phyloP scores from a whole-genome alignment of 1,140 invertebrate genomes.

The Vanessa atalanta region DNA sequence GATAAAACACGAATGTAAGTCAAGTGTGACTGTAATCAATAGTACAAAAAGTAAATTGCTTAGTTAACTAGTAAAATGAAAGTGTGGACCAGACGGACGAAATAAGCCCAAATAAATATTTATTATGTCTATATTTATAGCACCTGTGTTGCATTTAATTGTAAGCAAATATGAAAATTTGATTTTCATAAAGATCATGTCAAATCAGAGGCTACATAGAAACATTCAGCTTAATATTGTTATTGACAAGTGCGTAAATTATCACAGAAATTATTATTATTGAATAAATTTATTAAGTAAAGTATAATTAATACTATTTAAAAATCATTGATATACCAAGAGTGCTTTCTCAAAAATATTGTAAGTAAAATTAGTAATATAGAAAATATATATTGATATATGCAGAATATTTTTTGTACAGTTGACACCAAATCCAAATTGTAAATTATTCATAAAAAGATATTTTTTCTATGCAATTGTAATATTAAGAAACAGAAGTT shows the following conservation, averaged over 20 bases:
- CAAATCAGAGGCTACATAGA: conserved; percentile 62
- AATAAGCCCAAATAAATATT: conserved; percentile 72
- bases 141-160: conserved; percentile 71
- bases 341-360: conserved; percentile 73
- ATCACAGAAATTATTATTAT: conserved; percentile 25
- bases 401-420: conserved; percentile 57
- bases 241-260: conserved; percentile 22
- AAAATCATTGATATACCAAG: conserved; percentile 48
- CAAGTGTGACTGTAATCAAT: conserved; percentile 56
- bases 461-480: conserved; percentile 56
- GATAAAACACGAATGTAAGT: conserved; percentile 25
- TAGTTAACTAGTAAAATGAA: conserved; percentile 70
- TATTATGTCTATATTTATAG: conserved; percentile 76
- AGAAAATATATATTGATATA: conserved; percentile 47
- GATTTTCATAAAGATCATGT: conserved; percentile 58
- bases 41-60: conserved; percentile 76
- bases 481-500: conserved; percentile 59
- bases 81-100: conserved; percentile 70
- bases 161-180: conserved; percentile 64
- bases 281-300: conserved; percentile 25
- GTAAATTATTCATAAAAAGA: conserved; percentile 42
- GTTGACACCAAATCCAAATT: conserved; percentile 40
- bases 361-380: conserved; percentile 47
- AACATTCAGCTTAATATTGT: conserved; percentile 22
- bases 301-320: conserved; percentile 28